Evolutionary conservation across 2,113 vertebrate genomes (phyloP).

Genomic region (Stictonetta naevosa): DNA sequence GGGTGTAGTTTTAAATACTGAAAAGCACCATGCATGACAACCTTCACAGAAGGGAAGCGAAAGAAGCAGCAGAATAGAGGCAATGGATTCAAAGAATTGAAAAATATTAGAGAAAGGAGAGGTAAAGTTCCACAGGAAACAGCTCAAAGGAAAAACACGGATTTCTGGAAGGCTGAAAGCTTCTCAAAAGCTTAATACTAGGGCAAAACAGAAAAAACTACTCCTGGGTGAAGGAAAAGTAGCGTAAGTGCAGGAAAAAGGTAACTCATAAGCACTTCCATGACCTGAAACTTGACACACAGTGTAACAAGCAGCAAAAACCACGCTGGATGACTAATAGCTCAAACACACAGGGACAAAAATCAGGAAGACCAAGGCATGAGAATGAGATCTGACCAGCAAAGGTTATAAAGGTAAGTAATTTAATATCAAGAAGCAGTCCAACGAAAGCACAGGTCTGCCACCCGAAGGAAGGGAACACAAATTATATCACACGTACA

Average conservation of each 20-base stretch:
- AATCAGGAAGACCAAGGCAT: neutral
- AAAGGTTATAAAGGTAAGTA: neutral
- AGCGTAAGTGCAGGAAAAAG: neutral
- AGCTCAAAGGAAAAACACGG: neutral
- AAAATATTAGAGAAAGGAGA: neutral
- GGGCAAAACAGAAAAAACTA: neutral
- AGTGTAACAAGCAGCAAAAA: neutral
- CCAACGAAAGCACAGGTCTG: conserved; percentile 13
- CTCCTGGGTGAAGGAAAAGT: neutral
- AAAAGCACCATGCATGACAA: neutral
- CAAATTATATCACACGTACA: neutral
- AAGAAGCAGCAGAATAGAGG: neutral
- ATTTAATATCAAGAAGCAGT: neutral
- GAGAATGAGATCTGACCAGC: neutral
- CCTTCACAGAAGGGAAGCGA: neutral
- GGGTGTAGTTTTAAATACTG: neutral
- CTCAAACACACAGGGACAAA: neutral
- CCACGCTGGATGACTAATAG: neutral
- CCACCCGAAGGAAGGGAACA: conserved; percentile 39
- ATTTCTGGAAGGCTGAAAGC: neutral
- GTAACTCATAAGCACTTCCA: neutral
- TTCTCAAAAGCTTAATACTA: neutral
- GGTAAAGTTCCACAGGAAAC: neutral
- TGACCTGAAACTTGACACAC: neutral
- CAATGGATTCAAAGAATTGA: neutral